Conservation (phyloP, 2,113 vertebrate genomes). For the Felis chaus region DNA sequence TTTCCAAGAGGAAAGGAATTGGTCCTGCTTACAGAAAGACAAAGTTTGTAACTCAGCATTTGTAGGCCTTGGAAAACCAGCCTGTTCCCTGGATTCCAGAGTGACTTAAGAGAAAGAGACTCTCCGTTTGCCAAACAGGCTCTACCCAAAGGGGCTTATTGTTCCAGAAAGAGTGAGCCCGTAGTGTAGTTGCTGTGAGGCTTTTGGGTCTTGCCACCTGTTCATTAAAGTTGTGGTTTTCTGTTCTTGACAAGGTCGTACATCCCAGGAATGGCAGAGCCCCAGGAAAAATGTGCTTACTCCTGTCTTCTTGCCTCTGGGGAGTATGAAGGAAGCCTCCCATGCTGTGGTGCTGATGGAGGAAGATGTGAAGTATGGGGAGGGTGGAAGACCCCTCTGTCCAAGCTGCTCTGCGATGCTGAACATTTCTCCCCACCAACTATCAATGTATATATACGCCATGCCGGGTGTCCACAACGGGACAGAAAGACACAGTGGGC, state of each 20-base stretch:
- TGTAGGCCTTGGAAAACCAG: background rate
- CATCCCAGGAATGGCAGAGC: slow-evolving; percentile 11
- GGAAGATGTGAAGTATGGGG: fast-evolving
- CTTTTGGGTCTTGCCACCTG: background rate
- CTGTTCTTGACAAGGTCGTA: slow-evolving; percentile 43
- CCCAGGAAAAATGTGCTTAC: background rate
- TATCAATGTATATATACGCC: background rate
- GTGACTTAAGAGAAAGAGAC: background rate
- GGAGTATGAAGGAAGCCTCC: background rate
- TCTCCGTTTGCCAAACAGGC: background rate
- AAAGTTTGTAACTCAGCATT: background rate
- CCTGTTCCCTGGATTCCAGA: background rate
- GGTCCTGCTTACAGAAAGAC: background rate
- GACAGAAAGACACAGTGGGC: background rate
- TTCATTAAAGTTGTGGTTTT: slow-evolving; percentile 23
- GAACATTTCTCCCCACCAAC: background rate
- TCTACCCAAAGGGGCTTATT: background rate
- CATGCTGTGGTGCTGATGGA: background rate
- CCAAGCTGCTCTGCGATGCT: background rate
- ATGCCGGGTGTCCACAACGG: background rate
- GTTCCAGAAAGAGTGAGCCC: background rate
- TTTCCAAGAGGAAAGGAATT: background rate
- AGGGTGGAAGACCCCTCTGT: background rate
- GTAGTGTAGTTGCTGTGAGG: background rate
- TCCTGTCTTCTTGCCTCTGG: background rate